A percentile compares a stretch with the other conserved stretches of the same genome.
phyloP scores from a whole-genome alignment of 2,797 vertebrate genomes.

The Parauchenoglanis ngamensis region DNA sequence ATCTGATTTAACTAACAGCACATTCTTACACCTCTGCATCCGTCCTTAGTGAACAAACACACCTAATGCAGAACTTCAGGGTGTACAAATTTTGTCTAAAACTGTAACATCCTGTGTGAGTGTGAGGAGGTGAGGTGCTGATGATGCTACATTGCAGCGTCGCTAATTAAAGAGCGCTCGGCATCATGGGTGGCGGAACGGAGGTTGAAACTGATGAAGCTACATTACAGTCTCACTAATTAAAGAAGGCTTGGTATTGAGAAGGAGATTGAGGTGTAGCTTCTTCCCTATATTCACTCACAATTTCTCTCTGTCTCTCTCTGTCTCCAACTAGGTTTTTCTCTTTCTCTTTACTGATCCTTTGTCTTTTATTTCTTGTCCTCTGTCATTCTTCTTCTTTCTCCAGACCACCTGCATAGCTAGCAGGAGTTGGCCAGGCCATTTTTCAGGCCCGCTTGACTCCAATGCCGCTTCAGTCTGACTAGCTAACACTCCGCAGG shows the following conservation, averaged over 20 bases:
- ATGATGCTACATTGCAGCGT: constrained; percentile 21
- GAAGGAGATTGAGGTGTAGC: constrained; percentile 3
- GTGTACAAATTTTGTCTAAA: constrained; percentile 8
- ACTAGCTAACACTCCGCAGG: constrained; percentile 44
- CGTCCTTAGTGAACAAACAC: not conserved
- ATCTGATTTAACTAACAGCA: not conserved
- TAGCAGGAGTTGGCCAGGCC: constrained; percentile 33
- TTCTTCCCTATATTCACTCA: constrained; percentile 26
- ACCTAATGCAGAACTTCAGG: constrained; percentile 9
- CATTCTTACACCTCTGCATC: not conserved
- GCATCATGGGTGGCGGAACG: constrained; percentile 51
- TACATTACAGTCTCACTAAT: constrained; percentile 36
- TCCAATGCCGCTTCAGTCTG: constrained; percentile 45
- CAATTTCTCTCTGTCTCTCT: constrained; percentile 4
- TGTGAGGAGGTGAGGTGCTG: constrained; percentile 59
- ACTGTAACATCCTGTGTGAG: constrained; percentile 42
- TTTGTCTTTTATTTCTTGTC: constrained; percentile 15
- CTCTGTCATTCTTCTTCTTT: constrained; percentile 12
- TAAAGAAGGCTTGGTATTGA: constrained; percentile 23
- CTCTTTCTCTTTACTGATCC: constrained; percentile 58
- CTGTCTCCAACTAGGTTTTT: not conserved
- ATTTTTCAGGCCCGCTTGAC: constrained; percentile 37
- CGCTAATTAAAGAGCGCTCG: constrained; percentile 45
- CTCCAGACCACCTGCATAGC: constrained; percentile 40
- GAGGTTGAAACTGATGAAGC: constrained; percentile 45